These are phyloP conservation scores for Tetragnatha versicolor DNA, from an alignment of 1,140 invertebrate genomes.

Conservation along the genomic window DNA sequence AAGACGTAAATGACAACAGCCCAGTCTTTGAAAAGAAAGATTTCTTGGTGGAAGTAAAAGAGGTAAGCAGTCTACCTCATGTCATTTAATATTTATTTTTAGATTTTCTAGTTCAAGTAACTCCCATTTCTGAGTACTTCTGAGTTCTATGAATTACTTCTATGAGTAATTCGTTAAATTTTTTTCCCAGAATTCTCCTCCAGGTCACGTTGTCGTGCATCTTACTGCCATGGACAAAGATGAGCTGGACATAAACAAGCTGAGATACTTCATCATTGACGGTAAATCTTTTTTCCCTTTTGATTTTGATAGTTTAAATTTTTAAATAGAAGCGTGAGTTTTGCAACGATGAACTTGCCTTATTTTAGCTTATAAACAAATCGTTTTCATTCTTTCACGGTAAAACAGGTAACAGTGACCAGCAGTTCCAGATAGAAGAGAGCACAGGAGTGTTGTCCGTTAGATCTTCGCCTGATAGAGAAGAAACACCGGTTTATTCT, in stretches of 20 bases:
- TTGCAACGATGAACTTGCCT: too few relatives aligned
- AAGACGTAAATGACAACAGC: slow-evolving; percentile 83
- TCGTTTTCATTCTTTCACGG: not conserved
- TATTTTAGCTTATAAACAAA: not conserved
- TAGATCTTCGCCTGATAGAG: slow-evolving; percentile 58
- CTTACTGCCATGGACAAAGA: slow-evolving; percentile 59
- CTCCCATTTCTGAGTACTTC: too few relatives aligned
- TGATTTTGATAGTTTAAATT: not conserved
- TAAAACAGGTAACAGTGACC: slow-evolving; percentile 56
- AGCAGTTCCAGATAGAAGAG: slow-evolving; percentile 59
- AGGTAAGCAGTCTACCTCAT: slow-evolving; percentile 39
- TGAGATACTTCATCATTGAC: slow-evolving; percentile 59
- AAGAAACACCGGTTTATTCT: slow-evolving; percentile 57
- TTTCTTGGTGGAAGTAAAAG: slow-evolving; percentile 59
- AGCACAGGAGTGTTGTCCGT: slow-evolving; percentile 59
- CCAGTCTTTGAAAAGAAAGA: slow-evolving; percentile 75
- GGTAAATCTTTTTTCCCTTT: slow-evolving; percentile 31
- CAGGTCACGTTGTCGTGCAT: slow-evolving; percentile 58
- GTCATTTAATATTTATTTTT: not conserved
- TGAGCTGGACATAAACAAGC: slow-evolving; percentile 58
- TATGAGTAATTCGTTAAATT: too few relatives aligned
- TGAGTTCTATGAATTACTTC: too few relatives aligned
- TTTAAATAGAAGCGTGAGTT: not conserved
- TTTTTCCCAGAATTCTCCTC: slow-evolving; percentile 57
- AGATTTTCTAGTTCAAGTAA: too few relatives aligned